Evolutionary conservation across 2,797 vertebrate genomes (phyloP).

Genomic region (Margarornis squamiger): DNA sequence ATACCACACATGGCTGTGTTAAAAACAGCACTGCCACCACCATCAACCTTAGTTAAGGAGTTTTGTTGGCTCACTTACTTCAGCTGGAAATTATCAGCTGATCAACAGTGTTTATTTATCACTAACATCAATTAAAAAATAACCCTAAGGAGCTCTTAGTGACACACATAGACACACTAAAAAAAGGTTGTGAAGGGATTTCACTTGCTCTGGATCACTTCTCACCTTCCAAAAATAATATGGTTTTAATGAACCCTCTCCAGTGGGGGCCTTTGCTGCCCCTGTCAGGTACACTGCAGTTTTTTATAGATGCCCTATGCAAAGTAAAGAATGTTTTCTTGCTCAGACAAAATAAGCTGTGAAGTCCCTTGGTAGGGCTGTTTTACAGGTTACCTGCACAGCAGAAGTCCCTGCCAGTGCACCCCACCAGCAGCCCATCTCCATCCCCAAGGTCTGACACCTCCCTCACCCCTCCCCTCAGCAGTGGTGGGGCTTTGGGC

Average conservation of each 20-base stretch:
- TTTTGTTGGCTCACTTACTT: not conserved
- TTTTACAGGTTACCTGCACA: not conserved
- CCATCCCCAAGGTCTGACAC: not conserved
- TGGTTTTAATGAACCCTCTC: not conserved
- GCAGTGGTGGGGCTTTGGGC: not conserved
- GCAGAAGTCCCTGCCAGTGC: not conserved
- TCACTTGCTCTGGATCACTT: not conserved
- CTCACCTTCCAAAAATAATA: not conserved
- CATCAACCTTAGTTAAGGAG: fast-evolving
- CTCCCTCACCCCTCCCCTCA: fast-evolving
- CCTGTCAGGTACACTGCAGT: fast-evolving
- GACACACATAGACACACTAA: not conserved
- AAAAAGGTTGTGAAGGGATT: not conserved
- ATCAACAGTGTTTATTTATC: not conserved
- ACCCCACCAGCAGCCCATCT: fast-evolving
- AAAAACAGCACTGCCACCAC: not conserved
- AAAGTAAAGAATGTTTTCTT: not conserved
- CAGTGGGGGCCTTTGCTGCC: not conserved
- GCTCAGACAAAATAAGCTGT: not conserved
- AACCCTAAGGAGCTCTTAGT: not conserved
- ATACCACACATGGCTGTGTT: not conserved
- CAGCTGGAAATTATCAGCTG: not conserved
- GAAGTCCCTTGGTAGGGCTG: not conserved
- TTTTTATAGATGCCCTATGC: not conserved
- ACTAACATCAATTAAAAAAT: not conserved